These are phyloP conservation scores for Drosophila nr. medialis DNA, from an alignment of 2,888 invertebrate genomes.

Conservation along the genomic window DNA sequence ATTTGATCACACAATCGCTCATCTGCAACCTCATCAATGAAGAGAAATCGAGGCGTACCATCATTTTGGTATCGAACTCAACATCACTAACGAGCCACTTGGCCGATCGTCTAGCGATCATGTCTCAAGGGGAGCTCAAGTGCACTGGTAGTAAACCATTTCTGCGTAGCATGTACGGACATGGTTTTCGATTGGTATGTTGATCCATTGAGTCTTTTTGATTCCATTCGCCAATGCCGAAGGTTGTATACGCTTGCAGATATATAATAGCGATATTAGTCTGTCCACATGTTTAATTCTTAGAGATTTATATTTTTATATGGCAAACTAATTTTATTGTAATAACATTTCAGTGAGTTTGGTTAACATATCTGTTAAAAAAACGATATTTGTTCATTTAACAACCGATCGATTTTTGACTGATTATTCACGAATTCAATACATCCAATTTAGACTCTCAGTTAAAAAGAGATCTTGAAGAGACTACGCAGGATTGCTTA, in stretches of 20 bases:
- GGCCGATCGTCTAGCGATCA: slow-evolving; percentile 93
- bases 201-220: not conserved
- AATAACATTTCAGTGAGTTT: not conserved
- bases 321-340: not conserved
- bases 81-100: slow-evolving; percentile 94
- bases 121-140: slow-evolving; percentile 91
- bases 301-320: not conserved
- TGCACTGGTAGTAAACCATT: slow-evolving; percentile 92
- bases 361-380: not conserved
- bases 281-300: not conserved
- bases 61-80: slow-evolving; percentile 92
- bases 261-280: too few relatives aligned
- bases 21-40: slow-evolving; percentile 92
- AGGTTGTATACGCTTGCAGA: not conserved
- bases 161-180: slow-evolving; percentile 92
- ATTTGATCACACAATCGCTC: slow-evolving; percentile 90
- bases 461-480: too few relatives aligned
- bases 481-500: too few relatives aligned
- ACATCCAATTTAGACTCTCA: too few relatives aligned
- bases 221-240: not conserved
- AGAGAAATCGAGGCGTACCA: slow-evolving; percentile 89
- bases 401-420: not conserved
- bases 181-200: slow-evolving; percentile 90
- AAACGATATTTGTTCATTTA: not conserved
- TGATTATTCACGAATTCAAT: not conserved